Base-by-base conservation (phyloP, 2,888 invertebrate species). In the Merodon equestris region DNA sequence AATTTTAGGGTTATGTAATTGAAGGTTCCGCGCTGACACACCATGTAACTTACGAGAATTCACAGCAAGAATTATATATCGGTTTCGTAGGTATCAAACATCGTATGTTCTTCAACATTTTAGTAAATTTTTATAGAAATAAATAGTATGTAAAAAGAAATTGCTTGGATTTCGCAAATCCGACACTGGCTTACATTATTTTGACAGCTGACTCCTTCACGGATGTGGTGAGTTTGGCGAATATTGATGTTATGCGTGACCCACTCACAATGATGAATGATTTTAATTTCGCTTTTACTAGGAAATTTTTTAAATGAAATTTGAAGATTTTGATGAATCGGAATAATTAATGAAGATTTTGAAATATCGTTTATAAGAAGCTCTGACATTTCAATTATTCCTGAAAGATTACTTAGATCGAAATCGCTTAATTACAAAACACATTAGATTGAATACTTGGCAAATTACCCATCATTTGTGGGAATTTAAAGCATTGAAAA, bases 91-190 rank as follows among this genome's bases (percentile, higher is more conserved):
- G 70, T 40, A 70, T 34, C 42, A 74, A 7, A 19, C 18, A 68
- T 36, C 63, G 68, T 12, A 82, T 54, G 36, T 44, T 67, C 54
- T 58, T 81, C 9, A 81, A 51, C 82, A 82, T 82, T 68, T 58
- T 68, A 10, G 38, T 42, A 34, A 50, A 42, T 9, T 40, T n/a
- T 40, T 7, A 27, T 18, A 12, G 10, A 48, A 72, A 17, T 47
- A 18, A 51, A 10, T 14, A 15, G 9, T 47, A 19, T 2, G 48
- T n/a, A 15, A 13, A n/a, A 61, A 48, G 7, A 45, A 58, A 63
- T 42, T 48, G 51, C 34, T 13, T 34, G 50, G 38, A 44, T 14
- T 34, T 54, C 44, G 34, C 44, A 15, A 57, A 42, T n/a, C 27
- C 9, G 40, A 38, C 1, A 10, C 64, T 64, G 12, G 57, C 45